These are phyloP conservation scores for Cosmia pyralina DNA, from an alignment of 2,888 invertebrate genomes.

Conservation along the genomic window DNA sequence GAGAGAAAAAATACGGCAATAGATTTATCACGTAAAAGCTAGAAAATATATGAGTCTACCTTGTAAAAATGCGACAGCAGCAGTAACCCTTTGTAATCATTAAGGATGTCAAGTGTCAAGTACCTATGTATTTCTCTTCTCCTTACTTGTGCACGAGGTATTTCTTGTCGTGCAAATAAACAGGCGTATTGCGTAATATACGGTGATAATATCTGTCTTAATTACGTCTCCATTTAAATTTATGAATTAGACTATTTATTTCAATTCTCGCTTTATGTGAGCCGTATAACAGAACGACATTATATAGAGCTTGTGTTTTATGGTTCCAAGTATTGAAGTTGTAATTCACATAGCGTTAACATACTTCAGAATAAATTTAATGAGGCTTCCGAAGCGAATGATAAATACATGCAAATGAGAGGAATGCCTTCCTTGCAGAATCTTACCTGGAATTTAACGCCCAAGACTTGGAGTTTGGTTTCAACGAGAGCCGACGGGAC, in stretches of 20 bases:
- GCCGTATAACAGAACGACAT: slow-evolving; percentile 36
- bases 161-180: slow-evolving; percentile 51
- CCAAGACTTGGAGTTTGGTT: slow-evolving; percentile 96
- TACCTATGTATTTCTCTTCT: slow-evolving; percentile 14
- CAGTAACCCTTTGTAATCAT: slow-evolving; percentile 21
- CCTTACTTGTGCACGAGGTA: slow-evolving; percentile 36
- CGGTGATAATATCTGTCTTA: slow-evolving; percentile 58
- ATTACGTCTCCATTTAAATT: slow-evolving; percentile 69
- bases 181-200: slow-evolving; percentile 38
- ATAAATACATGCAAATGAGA: slow-evolving; percentile 82
- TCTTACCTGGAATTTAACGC: slow-evolving; percentile 95
- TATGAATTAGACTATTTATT: slow-evolving; percentile 68
- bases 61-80: neutral
- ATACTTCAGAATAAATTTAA: slow-evolving; percentile 62
- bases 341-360: slow-evolving; percentile 61
- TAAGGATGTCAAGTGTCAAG: slow-evolving; percentile 25
- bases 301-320: slow-evolving; percentile 39
- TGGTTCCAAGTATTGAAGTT: slow-evolving; percentile 47
- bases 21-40: neutral
- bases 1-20: neutral
- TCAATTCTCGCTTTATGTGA: slow-evolving; percentile 60
- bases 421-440: slow-evolving; percentile 89
- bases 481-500: slow-evolving; percentile 96
- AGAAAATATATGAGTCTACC: neutral
- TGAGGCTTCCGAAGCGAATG: slow-evolving; percentile 64